Conservation (phyloP, 2,888 invertebrate genomes). For the Cerastoderma edule region DNA sequence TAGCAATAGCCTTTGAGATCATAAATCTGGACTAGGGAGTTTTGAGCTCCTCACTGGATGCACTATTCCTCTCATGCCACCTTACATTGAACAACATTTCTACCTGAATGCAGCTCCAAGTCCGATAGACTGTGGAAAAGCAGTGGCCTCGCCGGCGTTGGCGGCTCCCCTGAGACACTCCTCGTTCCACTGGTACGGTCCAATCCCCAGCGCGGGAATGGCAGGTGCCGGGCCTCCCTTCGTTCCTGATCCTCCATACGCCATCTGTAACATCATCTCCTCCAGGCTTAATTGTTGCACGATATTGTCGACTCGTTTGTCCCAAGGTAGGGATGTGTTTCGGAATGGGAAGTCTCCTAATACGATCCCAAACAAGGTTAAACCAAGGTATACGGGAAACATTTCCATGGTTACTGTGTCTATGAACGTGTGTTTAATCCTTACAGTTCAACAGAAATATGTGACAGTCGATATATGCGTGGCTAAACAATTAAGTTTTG, state of each 20-base stretch:
- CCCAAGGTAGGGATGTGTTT: slow-evolving; percentile 77
- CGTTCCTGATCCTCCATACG: slow-evolving; percentile 68
- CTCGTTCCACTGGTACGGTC: slow-evolving; percentile 79
- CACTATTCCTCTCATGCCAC: too few species aligned
- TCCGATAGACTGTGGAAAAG: slow-evolving; percentile 81
- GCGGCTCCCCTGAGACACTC: slow-evolving; percentile 81
- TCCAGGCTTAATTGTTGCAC: slow-evolving; percentile 74
- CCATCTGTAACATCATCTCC: slow-evolving; percentile 76
- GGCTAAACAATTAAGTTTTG: too few species aligned
- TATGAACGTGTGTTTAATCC: too few species aligned
- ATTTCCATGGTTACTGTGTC: not conserved
- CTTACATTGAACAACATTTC: too few species aligned
- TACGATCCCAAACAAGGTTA: not conserved
- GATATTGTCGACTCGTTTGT: slow-evolving; percentile 77
- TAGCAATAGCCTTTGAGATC: too few species aligned
- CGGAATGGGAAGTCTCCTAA: slow-evolving; percentile 72
- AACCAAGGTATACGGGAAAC: not conserved
- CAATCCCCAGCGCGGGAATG: slow-evolving; percentile 75
- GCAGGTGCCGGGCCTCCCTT: slow-evolving; percentile 76
- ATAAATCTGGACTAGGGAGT: too few species aligned
- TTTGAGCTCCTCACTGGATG: too few species aligned
- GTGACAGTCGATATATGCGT: not conserved
- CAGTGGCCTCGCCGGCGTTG: slow-evolving; percentile 77
- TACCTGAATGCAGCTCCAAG: slow-evolving; percentile 82
- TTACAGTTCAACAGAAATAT: not conserved